phyloP scores from a whole-genome alignment of 2,797 vertebrate species.

The Spinibarbus caldwelli region DNA sequence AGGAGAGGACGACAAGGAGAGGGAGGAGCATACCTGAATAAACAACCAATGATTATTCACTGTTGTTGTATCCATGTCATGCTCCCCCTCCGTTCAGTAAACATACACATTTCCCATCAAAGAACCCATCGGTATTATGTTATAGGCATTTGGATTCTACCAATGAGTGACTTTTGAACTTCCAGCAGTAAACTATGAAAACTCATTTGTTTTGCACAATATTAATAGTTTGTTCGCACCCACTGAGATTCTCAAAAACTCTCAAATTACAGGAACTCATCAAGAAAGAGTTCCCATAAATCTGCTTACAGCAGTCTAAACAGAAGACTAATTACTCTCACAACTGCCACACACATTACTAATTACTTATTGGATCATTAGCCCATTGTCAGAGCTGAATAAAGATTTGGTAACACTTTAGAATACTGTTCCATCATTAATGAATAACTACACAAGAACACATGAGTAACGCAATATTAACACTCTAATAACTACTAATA shows the following conservation, averaged over 20 bases:
- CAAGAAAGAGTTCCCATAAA: slow-evolving; percentile 25
- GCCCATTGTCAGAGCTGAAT: slow-evolving; percentile 50
- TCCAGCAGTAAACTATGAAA: neutral
- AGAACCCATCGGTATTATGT: neutral
- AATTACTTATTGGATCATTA: slow-evolving; percentile 61
- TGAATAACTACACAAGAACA: too few relatives aligned
- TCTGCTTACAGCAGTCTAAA: slow-evolving; percentile 34
- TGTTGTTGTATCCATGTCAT: neutral
- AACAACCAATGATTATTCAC: slow-evolving; percentile 17
- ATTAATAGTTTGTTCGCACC: neutral
- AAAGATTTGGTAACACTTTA: too few relatives aligned
- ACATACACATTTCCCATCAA: neutral
- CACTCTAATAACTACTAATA: too few relatives aligned
- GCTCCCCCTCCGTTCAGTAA: neutral
- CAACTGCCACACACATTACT: slow-evolving; percentile 52
- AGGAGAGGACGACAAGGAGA: slow-evolving; percentile 16
- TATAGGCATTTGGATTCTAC: neutral
- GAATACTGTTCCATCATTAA: too few relatives aligned
- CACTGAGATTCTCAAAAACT: slow-evolving; percentile 26
- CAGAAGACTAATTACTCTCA: slow-evolving; percentile 34
- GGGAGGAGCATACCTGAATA: neutral
- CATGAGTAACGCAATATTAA: too few relatives aligned
- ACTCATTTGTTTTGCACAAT: neutral
- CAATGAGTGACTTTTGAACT: neutral
- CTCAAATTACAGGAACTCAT: neutral